A percentile compares a stretch with the other conserved stretches of the same genome.
These are phyloP conservation scores for Probaryconus sp. DNA, from an alignment of 1,140 invertebrate genomes.

Conservation along the genomic window DNA sequence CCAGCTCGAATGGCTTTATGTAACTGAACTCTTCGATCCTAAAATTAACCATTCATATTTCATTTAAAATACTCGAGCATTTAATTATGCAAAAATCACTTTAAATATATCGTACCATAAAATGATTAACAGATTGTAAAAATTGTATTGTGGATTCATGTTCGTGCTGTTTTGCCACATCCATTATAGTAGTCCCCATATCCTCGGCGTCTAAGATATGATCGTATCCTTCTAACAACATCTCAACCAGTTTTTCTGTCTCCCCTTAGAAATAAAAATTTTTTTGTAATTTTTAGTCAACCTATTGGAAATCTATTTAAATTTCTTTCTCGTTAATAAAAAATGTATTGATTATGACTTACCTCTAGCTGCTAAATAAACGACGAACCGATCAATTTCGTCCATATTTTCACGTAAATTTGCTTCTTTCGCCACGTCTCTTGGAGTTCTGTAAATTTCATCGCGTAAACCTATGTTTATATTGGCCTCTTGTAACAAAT, in stretches of 20 bases:
- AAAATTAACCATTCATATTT: constrained; percentile 19
- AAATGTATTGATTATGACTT: constrained; percentile 38
- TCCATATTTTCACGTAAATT: constrained; percentile 87
- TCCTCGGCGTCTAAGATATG: constrained; percentile 90
- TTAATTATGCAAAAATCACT: constrained; percentile 8
- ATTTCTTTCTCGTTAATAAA: background rate
- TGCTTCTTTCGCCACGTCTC: constrained; percentile 90
- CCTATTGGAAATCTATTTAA: constrained; percentile 9
- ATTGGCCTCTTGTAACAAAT: constrained; percentile 86
- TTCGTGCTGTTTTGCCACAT: constrained; percentile 82
- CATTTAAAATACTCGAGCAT: no score
- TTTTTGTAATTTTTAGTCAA: background rate
- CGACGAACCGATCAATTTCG: constrained; percentile 89
- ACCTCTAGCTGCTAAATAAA: constrained; percentile 87
- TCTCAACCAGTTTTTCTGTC: constrained; percentile 85
- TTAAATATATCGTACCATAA: constrained; percentile 81
- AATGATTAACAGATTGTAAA: constrained; percentile 83
- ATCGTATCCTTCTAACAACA: constrained; percentile 91
- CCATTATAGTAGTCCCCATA: constrained; percentile 82
- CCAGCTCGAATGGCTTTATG: constrained; percentile 86
- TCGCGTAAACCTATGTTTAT: constrained; percentile 89
- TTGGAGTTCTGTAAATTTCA: constrained; percentile 88
- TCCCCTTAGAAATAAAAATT: constrained; percentile 80
- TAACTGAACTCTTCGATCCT: constrained; percentile 87
- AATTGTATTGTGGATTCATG: constrained; percentile 83